Evolutionary conservation across 2,888 invertebrate species (phyloP).

Genomic region (Abrostola triplasia): DNA sequence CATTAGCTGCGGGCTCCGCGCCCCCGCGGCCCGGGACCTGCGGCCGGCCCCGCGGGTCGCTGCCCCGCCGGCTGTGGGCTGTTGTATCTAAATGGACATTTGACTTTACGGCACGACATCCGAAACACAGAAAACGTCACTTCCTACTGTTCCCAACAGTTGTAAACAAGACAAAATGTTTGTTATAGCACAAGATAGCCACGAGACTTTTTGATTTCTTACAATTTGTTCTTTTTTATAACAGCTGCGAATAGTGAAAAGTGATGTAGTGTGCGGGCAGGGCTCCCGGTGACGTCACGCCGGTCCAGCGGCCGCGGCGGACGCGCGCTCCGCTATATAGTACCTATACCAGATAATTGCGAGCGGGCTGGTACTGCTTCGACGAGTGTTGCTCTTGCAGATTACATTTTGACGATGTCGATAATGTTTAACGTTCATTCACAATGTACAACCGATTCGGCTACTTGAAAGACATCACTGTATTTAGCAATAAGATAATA

Average conservation of each 20-base stretch:
- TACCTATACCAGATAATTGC: constrained; percentile 63
- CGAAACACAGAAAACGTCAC: constrained; percentile 1
- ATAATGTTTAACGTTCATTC: constrained; percentile 67
- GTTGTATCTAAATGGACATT: constrained; percentile 12
- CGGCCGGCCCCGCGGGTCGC: constrained; percentile 41
- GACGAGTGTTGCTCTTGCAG: constrained; percentile 79
- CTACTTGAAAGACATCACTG: constrained; percentile 80
- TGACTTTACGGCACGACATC: constrained; percentile 4
- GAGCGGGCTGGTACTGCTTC: constrained; percentile 86
- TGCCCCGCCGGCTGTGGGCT: constrained; percentile 21
- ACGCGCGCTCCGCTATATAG: constrained; percentile 42
- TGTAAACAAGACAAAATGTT: constrained; percentile 15
- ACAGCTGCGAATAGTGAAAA: not conserved
- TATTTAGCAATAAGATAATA: constrained; percentile 87
- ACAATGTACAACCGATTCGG: constrained; percentile 78
- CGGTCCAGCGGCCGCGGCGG: not conserved
- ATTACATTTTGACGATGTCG: constrained; percentile 73
- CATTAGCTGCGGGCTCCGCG: constrained; percentile 74
- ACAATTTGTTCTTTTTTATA: constrained; percentile 2
- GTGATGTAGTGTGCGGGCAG: not conserved
- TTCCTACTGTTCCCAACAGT: constrained; percentile 7
- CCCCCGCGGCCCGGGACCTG: constrained; percentile 54
- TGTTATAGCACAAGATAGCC: constrained; percentile 8
- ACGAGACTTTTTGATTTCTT: constrained; percentile 20
- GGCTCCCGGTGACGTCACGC: not conserved